Base-by-base conservation (phyloP, 1,140 invertebrate genomes). In the Conopomorpha cramerella region DNA sequence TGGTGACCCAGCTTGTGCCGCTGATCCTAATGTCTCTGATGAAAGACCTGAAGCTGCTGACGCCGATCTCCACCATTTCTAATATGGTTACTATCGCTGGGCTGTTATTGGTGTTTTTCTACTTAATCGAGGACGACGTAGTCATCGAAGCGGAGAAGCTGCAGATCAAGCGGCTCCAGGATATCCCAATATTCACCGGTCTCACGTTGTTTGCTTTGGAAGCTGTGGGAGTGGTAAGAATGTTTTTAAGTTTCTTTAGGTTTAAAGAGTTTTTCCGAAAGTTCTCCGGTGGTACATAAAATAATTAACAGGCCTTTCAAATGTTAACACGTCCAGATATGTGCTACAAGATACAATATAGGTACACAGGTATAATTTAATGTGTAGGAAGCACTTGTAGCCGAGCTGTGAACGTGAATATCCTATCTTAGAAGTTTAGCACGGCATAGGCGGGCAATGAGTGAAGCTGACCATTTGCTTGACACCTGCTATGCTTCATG, bases 201-300 rank as follows among this genome's bases (percentile, higher is more conserved):
- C 91, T 87, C 1, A 88, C 88, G 0, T 68, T 93, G 13, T 93
- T 91, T 71, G 87, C 91, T 0, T 79, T 92, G 38, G 91, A 93
- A 79, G 90, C 90, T 13, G 90, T 93, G 14, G 87, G 86, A 16
- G 84, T 89, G 57, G 86, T 89, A n/a, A n/a, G n/a, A n/a, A 49
- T 77, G 82, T 82, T 36, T 30, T 10, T 8, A 16, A 28, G 8
- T 26, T 16, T 26, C 14, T 12, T 36, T 7, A 28, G 13, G 34
- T 37, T 42, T 35, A 32, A 12, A 31, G 2, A 30, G 15, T 34
- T 7, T 29, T 16, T 29, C 18, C 29, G 35, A 7, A 3, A 8
- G 2, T 30, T n/a, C 12, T n/a, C n/a, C n/a, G n/a, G n/a, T n/a
- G n/a, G n/a, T n/a, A n/a, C n/a, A n/a, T n/a, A n/a, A n/a, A n/a